Conservation (phyloP, 2,888 invertebrate species). For the Eulithis prunata region DNA sequence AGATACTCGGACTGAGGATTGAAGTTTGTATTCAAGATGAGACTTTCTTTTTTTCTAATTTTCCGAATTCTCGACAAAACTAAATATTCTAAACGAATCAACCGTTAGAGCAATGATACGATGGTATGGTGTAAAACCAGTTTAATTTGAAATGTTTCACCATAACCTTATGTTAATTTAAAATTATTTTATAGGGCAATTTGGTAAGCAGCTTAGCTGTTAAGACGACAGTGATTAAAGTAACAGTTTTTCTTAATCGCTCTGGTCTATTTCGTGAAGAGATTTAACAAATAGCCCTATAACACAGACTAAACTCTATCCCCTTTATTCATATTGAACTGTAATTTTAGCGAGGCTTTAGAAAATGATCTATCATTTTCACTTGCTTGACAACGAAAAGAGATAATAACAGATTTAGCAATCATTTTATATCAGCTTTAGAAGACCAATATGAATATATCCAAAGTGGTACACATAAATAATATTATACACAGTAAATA, state of each 20-base stretch:
- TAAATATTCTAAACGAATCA: conserved; percentile 53
- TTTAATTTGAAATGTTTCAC: conserved; percentile 44
- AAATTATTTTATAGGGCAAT: conserved; percentile 31
- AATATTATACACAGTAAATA: too few species aligned
- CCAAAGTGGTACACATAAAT: too few species aligned
- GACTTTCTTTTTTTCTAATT: conserved; percentile 40
- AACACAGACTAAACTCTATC: too few species aligned
- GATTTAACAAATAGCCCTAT: too few species aligned
- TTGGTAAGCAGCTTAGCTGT: conserved; percentile 26
- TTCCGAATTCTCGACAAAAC: conserved; percentile 46
- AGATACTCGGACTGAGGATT: background rate
- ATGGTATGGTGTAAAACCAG: conserved; percentile 52
- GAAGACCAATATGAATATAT: too few species aligned
- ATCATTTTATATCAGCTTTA: too few species aligned
- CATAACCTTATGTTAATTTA: conserved; percentile 39
- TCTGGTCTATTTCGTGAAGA: background rate
- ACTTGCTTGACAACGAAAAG: too few species aligned
- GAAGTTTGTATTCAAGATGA: conserved; percentile 3
- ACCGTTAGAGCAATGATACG: conserved; percentile 48
- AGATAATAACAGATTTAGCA: too few species aligned
- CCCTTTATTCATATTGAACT: too few species aligned
- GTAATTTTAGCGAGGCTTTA: too few species aligned
- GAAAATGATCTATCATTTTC: too few species aligned
- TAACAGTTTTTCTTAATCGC: conserved; percentile 20
- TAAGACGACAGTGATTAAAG: conserved; percentile 10